Evolutionary conservation across 2,797 vertebrate genomes (phyloP), one percentile per base, ranked within the genome.

Genomic region (Macroramphosus scolopax): DNA sequence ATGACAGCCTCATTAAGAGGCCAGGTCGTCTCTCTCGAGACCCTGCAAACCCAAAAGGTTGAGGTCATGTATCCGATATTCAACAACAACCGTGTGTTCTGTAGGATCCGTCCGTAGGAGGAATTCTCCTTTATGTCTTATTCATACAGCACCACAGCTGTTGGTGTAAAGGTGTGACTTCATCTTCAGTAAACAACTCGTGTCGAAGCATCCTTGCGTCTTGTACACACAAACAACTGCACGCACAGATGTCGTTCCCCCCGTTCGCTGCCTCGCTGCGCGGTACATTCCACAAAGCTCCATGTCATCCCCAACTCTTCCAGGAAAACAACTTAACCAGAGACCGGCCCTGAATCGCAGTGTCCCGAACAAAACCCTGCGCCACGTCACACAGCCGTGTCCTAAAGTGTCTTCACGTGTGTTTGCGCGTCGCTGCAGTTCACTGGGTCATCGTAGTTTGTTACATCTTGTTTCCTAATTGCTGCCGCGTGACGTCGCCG

Each of bases 241-340:
- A 39, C 34, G 8, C 38, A 53, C 53, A 63, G 30, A 65, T 35
- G 8, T 16, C 55, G 42, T n/a, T 61, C 57, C 63, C 66, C 64
- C 67, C 62, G 62, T 69, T 78, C 52, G 59, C 74, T 72, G 72
- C 73, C 63, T 68, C 11, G 41, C 76, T 66, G 36, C 65, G 68
- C 75, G 1, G 70, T 74, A 66, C 87, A 89, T 89, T 89, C 88
- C 84, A 85, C 45, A 82, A 81, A 77, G 87, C 85, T 84, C 75
- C 86, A 89, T 88, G 85, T 89, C 83, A 88, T 89, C 80, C 67
- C 62, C 7, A 75, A 75, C 76, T 78, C 72, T 86, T 89, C 81
- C 86, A 84, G 84, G 82, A 89, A 87, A 89, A 87, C 77, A 87
- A 78, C 79, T 86, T 79, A 74, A 83, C 63, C 72, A 78, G 80